Conservation (phyloP, 2,888 invertebrate genomes). For the Anodontia alba region DNA sequence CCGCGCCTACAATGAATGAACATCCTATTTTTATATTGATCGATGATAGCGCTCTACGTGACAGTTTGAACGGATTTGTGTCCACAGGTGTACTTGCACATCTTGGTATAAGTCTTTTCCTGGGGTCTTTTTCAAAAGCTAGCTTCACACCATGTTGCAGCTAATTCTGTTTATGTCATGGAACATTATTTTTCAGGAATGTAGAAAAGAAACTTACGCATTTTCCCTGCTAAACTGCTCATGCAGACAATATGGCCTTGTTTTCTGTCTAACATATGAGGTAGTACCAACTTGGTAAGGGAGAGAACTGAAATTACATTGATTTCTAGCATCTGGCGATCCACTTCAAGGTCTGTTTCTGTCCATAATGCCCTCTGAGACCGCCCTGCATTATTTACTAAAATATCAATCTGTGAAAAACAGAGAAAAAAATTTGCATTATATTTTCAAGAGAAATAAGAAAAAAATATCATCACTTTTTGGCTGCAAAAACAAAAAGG, state of each 20-base stretch:
- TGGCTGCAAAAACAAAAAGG: not conserved
- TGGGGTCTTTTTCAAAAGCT: too few species aligned
- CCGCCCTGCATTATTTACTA: conserved; percentile 93
- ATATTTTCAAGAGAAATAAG: too few species aligned
- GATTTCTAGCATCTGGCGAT: conserved; percentile 90
- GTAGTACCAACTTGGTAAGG: conserved; percentile 89
- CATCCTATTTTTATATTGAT: too few species aligned
- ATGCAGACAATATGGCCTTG: conserved; percentile 91
- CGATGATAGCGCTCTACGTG: too few species aligned
- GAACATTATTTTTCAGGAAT: too few species aligned
- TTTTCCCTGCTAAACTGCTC: conserved; percentile 90
- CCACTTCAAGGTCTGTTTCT: conserved; percentile 89
- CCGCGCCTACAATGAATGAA: too few species aligned
- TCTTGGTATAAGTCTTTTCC: too few species aligned
- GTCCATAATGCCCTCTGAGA: conserved; percentile 92
- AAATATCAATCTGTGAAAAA: conserved; percentile 88
- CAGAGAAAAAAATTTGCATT: not conserved
- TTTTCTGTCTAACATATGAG: conserved; percentile 86
- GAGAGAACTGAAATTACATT: conserved; percentile 91
- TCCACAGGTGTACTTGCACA: too few species aligned
- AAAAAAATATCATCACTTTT: not conserved
- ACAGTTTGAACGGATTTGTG: too few species aligned
- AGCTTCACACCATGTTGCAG: too few species aligned
- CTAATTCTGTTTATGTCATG: too few species aligned
- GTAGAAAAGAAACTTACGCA: conserved; percentile 84